Evolutionary conservation across 2,797 vertebrate species (phyloP).

Genomic region (Falco columbarius): DNA sequence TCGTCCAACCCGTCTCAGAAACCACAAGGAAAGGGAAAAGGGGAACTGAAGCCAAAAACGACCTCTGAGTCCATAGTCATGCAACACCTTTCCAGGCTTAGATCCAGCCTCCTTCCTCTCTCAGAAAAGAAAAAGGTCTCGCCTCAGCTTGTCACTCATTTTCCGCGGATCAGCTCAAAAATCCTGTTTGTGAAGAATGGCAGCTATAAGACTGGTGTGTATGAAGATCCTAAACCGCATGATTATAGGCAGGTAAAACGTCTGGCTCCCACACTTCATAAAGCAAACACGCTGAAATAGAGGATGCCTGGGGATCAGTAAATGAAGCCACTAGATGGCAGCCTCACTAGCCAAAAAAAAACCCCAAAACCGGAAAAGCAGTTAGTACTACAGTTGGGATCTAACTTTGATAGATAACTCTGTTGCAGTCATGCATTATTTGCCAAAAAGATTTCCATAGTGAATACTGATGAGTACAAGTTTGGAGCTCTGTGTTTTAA

Average conservation of each 20-base stretch:
- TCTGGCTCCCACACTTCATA: background rate
- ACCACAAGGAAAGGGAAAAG: background rate
- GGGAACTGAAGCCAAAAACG: background rate
- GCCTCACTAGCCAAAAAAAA: background rate
- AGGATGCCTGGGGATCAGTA: background rate
- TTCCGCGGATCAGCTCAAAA: constrained; percentile 69
- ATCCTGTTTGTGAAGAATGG: constrained; percentile 74
- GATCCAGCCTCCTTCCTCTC: background rate
- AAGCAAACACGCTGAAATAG: background rate
- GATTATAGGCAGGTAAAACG: constrained; percentile 76
- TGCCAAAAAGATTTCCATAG: background rate
- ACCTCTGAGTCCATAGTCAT: background rate
- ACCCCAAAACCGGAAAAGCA: background rate
- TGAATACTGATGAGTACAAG: background rate
- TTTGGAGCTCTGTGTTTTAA: background rate
- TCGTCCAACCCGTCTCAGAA: constrained; percentile 46
- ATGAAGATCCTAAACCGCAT: constrained; percentile 74
- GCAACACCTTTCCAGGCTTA: background rate
- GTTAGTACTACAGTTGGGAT: background rate
- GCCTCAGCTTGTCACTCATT: constrained; percentile 58
- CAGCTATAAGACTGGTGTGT: constrained; percentile 52
- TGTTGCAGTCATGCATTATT: background rate
- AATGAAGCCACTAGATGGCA: constrained; percentile 43
- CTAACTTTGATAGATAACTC: background rate
- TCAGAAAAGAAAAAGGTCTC: background rate